Evolutionary conservation across 2,113 vertebrate genomes (phyloP).

Genomic region (Propithecus coquereli): DNA sequence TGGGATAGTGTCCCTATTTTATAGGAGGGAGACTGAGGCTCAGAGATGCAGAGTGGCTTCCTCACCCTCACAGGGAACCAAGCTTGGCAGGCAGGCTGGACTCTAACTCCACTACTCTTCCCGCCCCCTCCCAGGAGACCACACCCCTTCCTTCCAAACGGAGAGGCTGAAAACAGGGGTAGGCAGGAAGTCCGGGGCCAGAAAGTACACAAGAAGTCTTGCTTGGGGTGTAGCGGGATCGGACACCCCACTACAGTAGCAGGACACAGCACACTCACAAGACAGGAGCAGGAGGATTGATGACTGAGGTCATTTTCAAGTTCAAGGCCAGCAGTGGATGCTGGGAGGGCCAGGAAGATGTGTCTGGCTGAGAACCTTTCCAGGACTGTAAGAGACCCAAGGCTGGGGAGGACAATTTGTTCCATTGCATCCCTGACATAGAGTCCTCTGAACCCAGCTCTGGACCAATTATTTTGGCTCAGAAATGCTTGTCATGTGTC

Average conservation of each 20-base stretch:
- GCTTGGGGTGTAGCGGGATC: not conserved
- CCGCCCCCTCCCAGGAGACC: not conserved
- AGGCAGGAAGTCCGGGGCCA: not conserved
- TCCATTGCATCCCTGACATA: no score
- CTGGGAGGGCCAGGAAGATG: not conserved
- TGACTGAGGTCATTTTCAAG: not conserved
- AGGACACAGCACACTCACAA: not conserved
- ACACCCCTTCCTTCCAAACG: not conserved
- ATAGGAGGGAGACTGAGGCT: not conserved
- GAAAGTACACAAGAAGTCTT: not conserved
- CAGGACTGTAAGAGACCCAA: not conserved
- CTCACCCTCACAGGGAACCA: not conserved
- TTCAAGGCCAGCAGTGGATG: not conserved
- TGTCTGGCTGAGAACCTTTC: not conserved
- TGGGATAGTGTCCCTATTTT: not conserved
- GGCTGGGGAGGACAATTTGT: not conserved
- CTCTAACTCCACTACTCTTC: not conserved
- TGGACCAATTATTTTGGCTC: not conserved
- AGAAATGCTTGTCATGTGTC: not conserved
- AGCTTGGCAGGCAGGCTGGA: not conserved
- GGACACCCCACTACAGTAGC: no score
- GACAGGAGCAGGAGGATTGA: not conserved
- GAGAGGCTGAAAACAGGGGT: not conserved
- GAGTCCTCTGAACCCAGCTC: not conserved
- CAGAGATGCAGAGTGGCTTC: not conserved